phyloP scores from a whole-genome alignment of 2,888 invertebrate genomes.

The Dicyrtomina minuta region DNA sequence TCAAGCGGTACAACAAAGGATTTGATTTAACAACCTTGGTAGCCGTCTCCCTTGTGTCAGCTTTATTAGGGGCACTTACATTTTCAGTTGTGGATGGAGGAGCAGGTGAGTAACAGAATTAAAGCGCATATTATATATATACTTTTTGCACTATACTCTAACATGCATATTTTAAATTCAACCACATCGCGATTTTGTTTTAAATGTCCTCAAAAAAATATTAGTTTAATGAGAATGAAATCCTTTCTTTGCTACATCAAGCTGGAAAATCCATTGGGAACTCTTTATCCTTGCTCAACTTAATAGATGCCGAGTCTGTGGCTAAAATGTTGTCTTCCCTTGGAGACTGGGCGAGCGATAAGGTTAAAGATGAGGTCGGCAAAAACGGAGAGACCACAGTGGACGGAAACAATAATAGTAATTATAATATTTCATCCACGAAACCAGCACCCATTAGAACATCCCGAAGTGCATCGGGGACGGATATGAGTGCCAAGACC shows the following conservation, averaged over 20 bases:
- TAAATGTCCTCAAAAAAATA: too few species aligned
- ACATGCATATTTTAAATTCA: too few species aligned
- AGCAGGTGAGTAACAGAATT: conserved; percentile 38
- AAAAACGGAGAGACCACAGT: neutral
- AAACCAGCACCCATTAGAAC: neutral
- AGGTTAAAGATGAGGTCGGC: neutral
- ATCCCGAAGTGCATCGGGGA: neutral
- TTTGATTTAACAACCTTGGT: conserved; percentile 49
- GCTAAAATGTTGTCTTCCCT: neutral
- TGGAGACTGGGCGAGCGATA: neutral
- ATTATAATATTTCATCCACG: neutral
- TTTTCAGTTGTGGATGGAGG: conserved; percentile 45
- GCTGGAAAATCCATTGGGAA: conserved; percentile 9
- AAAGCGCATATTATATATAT: neutral
- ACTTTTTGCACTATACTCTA: neutral
- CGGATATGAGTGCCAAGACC: neutral
- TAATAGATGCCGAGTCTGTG: conserved; percentile 16
- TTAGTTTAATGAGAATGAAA: too few species aligned
- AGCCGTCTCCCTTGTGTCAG: conserved; percentile 48
- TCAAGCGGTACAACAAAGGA: conserved; percentile 13
- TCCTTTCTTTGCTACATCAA: too few species aligned
- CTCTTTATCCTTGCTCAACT: conserved; percentile 1
- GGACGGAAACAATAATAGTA: neutral
- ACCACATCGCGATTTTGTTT: too few species aligned
- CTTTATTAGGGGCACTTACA: conserved; percentile 48